Evolutionary conservation across 2,113 vertebrate species (phyloP).

Genomic region (Ascaphus truei): DNA sequence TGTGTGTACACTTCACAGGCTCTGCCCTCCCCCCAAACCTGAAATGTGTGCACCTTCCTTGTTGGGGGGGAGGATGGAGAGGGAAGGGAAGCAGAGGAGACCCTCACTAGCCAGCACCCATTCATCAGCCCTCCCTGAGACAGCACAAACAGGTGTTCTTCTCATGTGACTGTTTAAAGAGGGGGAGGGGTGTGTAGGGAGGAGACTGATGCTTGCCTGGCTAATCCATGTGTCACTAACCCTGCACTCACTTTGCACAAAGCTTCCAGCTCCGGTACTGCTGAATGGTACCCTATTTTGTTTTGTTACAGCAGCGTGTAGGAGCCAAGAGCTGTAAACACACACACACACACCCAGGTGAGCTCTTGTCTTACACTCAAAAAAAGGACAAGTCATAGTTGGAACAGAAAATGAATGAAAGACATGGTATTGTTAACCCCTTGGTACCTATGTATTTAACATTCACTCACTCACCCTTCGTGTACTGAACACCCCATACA

Average conservation of each 20-base stretch:
- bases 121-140: constrained; percentile 32
- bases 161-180: constrained; percentile 56
- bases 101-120: background rate
- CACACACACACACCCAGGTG: too few species aligned
- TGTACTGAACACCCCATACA: too few species aligned
- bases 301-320: background rate
- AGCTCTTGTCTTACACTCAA: too few species aligned
- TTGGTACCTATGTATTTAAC: too few species aligned
- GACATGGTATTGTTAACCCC: too few species aligned
- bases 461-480: too few species aligned
- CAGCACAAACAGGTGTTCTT: constrained; percentile 66
- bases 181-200: background rate
- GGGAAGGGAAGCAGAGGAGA: background rate
- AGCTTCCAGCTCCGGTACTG: background rate
- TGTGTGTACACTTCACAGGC: too few species aligned
- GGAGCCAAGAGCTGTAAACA: too few species aligned
- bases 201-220: background rate
- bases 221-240: background rate
- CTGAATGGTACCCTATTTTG: constrained; percentile 5
- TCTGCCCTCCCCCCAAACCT: constrained; percentile 26
- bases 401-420: too few species aligned
- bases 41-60: constrained; percentile 28
- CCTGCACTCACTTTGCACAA: background rate
- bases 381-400: too few species aligned
- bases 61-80: background rate